Base-by-base conservation (phyloP, 2,797 vertebrate species). In the Phrynocephalus vlangalii region DNA sequence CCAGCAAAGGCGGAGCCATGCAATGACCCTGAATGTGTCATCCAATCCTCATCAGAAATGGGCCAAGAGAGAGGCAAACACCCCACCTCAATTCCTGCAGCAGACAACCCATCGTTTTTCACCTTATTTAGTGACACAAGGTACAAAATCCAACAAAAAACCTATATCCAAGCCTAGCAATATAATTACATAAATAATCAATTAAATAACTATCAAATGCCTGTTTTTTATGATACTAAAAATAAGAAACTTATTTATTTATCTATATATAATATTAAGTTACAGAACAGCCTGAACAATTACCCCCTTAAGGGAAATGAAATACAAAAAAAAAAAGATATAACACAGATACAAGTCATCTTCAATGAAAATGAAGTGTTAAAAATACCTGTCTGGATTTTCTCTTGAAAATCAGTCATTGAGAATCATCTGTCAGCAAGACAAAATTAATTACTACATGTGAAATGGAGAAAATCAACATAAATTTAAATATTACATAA, bases 381-480 rank as follows among this genome's bases (percentile, higher is more conserved):
- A 94, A 96, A 92, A 95, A 93, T 96, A 96, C 96, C 95, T 96
- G 93, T 97, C 94, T 94, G 91, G 90, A 76, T 91, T 93, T 92
- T 94, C 93, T 95, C 95, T 95, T 93, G 95, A 94, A 95, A 95
- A 95, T 94, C 96, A 95, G 94, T 96, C 94, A 95, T 71, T 94
- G 93, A 94, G 95, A 96, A 95, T 95, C 96, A 96, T 96, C 96
- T 97, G 96, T 95, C 96, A 96, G 96, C 87, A 91, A 96, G 95
- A 97, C 90, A 96, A 96, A 96, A 96, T 96, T 95, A 96, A 96
- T 96, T 94, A 96, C 95, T 94, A 94, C 93, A 93, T 86, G 91
- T 89, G 93, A 94, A 94, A 92, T 77, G 89, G 79, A 90, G 30
- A 89, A 92, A 90, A 52, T 90, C 89, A 86, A 90, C 78, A 94